Evolutionary conservation across 2,797 vertebrate species (phyloP), one percentile per base, ranked within the genome.

Genomic region (Phoeniculus purpureus): DNA sequence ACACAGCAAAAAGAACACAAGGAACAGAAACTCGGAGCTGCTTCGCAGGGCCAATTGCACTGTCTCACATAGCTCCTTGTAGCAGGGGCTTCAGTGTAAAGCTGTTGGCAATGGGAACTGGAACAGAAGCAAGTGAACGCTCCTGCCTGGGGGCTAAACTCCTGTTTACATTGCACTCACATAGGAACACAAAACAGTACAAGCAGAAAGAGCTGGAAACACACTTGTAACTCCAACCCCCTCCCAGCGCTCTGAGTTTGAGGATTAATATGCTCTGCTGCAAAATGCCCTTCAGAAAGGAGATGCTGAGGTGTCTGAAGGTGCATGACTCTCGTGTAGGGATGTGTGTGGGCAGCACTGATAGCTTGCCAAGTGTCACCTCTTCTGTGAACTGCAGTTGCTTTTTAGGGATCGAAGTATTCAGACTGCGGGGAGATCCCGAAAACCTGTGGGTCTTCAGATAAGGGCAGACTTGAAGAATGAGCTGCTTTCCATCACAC

Each of bases 401-500:
- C 58, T 50, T 31, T 40, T 34, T 64, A 29, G 52, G 40, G 60
- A 10, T 1, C 48, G 61, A 48, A 56, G 47, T 21, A 11, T 29
- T 64, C 66, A 50, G 32, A 43, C 12, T 5, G 15, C 51, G 62
- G 21, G 64, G 21, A 76, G 37, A 7, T 88, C 43, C 66, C 40
- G 65, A 11, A 17, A 29, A 15, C 3, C 37, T 37, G 2, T 0
- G 1, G 43, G 6, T 70, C 78, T 74, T 81, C 58, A 60, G 68
- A 31, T 15, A 32, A 47, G 43, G 55, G 34, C 43, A 61, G 52
- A 66, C 62, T 17, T 31, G n/a, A 73, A 73, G 64, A 67, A 67
- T 0, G 0, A 60, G 25, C 7, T 68, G 29, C n/a, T 32, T 47
- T 40, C 25, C 22, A 12, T 25, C 34, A 7, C n/a, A 22, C 12